These are phyloP conservation scores for Drosophila littoralis DNA, from an alignment of 1,140 invertebrate genomes.

Conservation along the genomic window DNA sequence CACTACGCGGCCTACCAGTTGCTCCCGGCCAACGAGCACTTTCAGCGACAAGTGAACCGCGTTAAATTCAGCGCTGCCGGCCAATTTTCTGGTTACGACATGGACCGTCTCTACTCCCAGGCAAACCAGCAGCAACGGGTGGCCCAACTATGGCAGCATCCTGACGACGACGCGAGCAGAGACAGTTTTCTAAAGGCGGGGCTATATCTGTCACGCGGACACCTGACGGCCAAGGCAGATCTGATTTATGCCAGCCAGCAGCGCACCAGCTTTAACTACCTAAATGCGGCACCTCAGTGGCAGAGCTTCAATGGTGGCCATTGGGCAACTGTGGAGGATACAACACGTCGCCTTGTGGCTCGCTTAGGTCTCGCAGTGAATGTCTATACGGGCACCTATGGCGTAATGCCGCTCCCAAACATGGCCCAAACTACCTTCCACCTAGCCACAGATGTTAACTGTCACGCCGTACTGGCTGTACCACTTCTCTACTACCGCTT, in stretches of 20 bases:
- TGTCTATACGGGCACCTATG: conserved; percentile 87
- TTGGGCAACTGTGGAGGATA: conserved; percentile 86
- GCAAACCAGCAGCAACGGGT: conserved; percentile 46
- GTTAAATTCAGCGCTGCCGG: conserved; percentile 62
- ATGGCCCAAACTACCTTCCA: conserved; percentile 84
- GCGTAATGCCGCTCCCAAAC: conserved; percentile 84
- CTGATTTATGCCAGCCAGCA: conserved; percentile 86
- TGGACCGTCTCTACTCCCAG: conserved; percentile 63
- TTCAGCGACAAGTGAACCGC: conserved; percentile 67
- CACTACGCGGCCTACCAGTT: conserved; percentile 58
- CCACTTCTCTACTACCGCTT: conserved; percentile 87
- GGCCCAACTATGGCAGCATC: conserved; percentile 22
- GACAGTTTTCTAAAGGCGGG: conserved; percentile 41
- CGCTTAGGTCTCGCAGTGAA: conserved; percentile 75
- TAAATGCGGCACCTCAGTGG: conserved; percentile 88
- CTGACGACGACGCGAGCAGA: not conserved
- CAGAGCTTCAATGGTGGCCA: conserved; percentile 88
- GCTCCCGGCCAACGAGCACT: conserved; percentile 60
- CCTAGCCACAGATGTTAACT: conserved; percentile 82
- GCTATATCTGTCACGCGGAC: conserved; percentile 85
- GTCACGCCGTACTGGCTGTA: conserved; percentile 83
- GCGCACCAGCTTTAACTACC: conserved; percentile 87
- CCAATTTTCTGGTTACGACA: conserved; percentile 59
- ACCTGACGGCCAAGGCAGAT: conserved; percentile 86
- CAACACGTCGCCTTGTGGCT: conserved; percentile 82